Conservation (phyloP, 2,888 invertebrate species). For the Galerucella calmariensis region DNA sequence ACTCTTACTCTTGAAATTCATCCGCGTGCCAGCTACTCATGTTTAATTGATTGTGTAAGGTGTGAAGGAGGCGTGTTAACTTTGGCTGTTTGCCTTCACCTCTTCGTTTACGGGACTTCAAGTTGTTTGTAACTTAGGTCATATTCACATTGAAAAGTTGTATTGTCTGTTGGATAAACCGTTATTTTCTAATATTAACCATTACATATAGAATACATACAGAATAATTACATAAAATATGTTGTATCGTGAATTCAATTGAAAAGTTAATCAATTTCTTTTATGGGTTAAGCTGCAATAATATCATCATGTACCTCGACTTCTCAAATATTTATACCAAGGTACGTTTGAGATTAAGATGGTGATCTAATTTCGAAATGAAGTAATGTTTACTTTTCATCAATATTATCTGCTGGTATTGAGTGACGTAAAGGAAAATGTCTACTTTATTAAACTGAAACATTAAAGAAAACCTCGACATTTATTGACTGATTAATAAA, state of each 20-base stretch:
- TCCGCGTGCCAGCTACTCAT: slow-evolving; percentile 20
- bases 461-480: background rate
- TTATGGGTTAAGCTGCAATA: too few relatives aligned
- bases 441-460: background rate
- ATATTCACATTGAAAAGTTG: background rate
- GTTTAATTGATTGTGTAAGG: slow-evolving; percentile 36
- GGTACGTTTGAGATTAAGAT: too few relatives aligned
- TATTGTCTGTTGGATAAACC: background rate
- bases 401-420: too few relatives aligned
- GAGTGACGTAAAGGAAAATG: too few relatives aligned
- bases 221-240: too few relatives aligned
- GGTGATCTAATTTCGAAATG: too few relatives aligned
- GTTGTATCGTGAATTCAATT: too few relatives aligned
- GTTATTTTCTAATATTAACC: background rate
- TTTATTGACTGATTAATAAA: background rate
- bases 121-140: slow-evolving; percentile 6
- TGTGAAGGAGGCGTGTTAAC: slow-evolving; percentile 30
- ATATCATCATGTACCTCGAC: too few relatives aligned
- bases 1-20: slow-evolving; percentile 27
- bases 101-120: slow-evolving; percentile 13
- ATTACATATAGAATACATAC: background rate
- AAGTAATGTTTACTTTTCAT: too few relatives aligned
- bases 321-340: too few relatives aligned
- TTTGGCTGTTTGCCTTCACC: slow-evolving; percentile 18
- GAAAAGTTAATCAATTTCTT: too few relatives aligned